A percentile compares a stretch with the other conserved stretches of the same genome.
These are phyloP conservation scores for Arizona elegans DNA, from an alignment of 2,113 vertebrate genomes.

Conservation along the genomic window DNA sequence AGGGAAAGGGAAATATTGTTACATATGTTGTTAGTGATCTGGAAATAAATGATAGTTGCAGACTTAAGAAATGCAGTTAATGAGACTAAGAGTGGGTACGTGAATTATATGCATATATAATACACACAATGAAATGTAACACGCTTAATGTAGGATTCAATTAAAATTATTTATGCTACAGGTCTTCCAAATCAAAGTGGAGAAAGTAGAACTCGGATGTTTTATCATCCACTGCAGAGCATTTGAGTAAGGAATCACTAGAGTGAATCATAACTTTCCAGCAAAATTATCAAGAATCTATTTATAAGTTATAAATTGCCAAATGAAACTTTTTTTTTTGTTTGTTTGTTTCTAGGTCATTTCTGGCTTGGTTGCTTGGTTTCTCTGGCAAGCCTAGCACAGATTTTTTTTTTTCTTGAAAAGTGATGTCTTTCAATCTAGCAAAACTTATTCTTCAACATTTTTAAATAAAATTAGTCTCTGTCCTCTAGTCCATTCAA, in stretches of 20 bases:
- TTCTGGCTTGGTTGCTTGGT: slow-evolving; percentile 3
- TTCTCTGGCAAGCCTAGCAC: background rate
- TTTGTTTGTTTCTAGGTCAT: slow-evolving; percentile 18
- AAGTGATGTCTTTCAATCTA: slow-evolving; percentile 28
- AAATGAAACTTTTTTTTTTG: slow-evolving; percentile 18
- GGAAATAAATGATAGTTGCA: background rate
- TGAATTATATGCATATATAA: background rate
- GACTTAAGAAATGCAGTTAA: background rate
- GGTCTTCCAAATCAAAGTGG: background rate
- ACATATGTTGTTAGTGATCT: background rate
- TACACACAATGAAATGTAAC: background rate
- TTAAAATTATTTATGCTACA: background rate
- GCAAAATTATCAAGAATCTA: slow-evolving; percentile 9
- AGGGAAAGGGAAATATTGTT: background rate
- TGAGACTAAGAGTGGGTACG: background rate
- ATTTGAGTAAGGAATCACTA: slow-evolving; percentile 12
- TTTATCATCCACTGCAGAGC: slow-evolving; percentile 13
- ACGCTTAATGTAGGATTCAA: background rate
- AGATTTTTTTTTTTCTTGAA: slow-evolving; percentile 27
- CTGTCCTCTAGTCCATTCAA: slow-evolving; percentile 22
- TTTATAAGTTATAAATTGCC: slow-evolving; percentile 19
- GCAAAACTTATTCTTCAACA: slow-evolving; percentile 28
- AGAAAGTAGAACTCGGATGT: slow-evolving; percentile 14
- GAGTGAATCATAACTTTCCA: slow-evolving; percentile 14
- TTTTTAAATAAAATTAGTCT: slow-evolving; percentile 44